A percentile compares a stretch with the other conserved stretches of the same genome.
Conservation (phyloP, 2,113 vertebrate genomes). For the Zosterops japonicus region DNA sequence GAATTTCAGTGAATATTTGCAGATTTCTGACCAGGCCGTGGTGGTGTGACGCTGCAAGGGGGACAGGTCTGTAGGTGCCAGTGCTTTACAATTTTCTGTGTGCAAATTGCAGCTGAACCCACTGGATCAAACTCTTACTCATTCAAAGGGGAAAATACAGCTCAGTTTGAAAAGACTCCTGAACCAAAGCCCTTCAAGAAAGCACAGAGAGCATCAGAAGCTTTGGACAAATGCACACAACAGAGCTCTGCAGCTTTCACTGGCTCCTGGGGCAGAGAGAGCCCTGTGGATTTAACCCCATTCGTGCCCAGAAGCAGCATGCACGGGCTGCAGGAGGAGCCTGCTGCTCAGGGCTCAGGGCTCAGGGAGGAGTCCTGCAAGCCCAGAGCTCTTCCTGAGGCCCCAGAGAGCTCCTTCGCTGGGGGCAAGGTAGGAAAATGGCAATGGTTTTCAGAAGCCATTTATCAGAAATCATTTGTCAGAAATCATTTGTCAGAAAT, state of each 20-base stretch:
- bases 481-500: not conserved
- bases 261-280: not conserved
- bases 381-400: rapidly evolving
- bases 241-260: not conserved
- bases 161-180: not conserved
- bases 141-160: not conserved
- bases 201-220: not conserved
- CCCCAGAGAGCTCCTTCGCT: not conserved
- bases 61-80: not conserved
- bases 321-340: not conserved
- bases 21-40: not conserved
- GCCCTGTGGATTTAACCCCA: not conserved
- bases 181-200: not conserved
- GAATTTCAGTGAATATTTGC: not conserved
- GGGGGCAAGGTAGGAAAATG: not conserved
- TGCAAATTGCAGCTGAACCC: not conserved
- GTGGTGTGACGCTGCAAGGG: not conserved
- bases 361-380: not conserved
- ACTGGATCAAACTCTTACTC: not conserved
- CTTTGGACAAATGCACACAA: not conserved
- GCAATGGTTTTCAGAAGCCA: not conserved
- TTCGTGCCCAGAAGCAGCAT: not conserved
- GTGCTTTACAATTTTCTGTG: not conserved
- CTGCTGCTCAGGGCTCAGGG: not conserved
- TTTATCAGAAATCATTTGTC: too few relatives aligned